Base-by-base conservation (phyloP, 2,888 invertebrate species). In the Beris morrisii region DNA sequence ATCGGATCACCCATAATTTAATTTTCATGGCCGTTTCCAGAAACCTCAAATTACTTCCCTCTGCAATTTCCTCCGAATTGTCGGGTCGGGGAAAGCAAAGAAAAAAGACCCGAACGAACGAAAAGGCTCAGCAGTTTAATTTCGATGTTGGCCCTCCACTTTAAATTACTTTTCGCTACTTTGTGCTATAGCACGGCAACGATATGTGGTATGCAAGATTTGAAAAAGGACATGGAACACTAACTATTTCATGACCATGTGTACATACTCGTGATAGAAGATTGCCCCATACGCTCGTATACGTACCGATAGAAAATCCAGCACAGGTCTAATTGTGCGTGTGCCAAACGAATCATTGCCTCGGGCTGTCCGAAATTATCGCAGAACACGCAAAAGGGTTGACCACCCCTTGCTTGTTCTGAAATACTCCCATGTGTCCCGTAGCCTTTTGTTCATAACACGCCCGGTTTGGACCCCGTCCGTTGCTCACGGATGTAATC, bases 331-430 rank as follows among this genome's bases (percentile, higher is more conserved):
- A 71, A 71, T 71, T 65, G 71, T 70, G 71, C 70, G 71, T 71
- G 71, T 69, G 67, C 59, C 65, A 68, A 71, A 68, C 66, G 68
- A 71, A 71, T 71, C 70, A 69, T 67, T 55, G 70, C 69, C 65
- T 54, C 67, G 66, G 69, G 69, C 67, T 67, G 63, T 68, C 66
- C 65, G 48, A 68, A 70, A 71, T 65, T 69, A 69, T 70, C 66
- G 59, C 61, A 63, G 13, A 66, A 64, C 70, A 70, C 70, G 70
- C 70, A 69, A 70, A 70, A 69, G 70, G 71, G 65, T 70, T 69
- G 65, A 65, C 57, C 65, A 54, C 54, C 64, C 64, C 43, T 56
- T 54, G 50, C 28, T 43, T 43, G 28, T 48, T 13, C 44, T 11
- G 44, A 22, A 44, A 43, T 31, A 53, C 53, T 53, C 46, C 50